These are phyloP conservation scores for Pantherophis alleghaniensis DNA, from an alignment of 2,797 vertebrate genomes.

Conservation along the genomic window DNA sequence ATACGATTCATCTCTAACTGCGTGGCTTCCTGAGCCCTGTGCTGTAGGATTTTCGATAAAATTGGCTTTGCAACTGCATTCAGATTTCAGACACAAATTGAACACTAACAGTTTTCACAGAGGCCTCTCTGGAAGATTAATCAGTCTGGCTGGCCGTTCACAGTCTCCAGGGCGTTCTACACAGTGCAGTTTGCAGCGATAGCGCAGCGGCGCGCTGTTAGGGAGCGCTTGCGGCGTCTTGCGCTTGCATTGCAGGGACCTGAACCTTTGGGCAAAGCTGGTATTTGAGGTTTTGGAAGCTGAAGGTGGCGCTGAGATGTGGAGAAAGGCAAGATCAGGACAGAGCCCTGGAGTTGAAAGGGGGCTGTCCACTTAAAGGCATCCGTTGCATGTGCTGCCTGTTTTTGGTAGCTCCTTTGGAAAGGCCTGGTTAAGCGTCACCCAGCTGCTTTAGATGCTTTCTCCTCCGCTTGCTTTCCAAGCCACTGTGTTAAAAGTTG, in stretches of 20 bases:
- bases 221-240: conserved; percentile 82
- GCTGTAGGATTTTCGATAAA: conserved; percentile 67
- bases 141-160: conserved; percentile 86
- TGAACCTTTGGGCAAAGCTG: conserved; percentile 84
- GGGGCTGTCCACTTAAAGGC: neutral
- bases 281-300: conserved; percentile 89
- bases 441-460: neutral
- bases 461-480: neutral
- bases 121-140: conserved; percentile 86
- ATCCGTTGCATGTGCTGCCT: accelerated
- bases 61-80: conserved; percentile 60
- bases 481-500: neutral
- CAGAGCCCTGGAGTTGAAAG: neutral
- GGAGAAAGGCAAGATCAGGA: neutral
- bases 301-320: conserved; percentile 6
- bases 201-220: conserved; percentile 77
- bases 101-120: conserved; percentile 53
- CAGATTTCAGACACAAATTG: conserved; percentile 63
- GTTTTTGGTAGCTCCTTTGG: neutral
- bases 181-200: conserved; percentile 74
- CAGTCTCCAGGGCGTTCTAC: conserved; percentile 69
- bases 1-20: conserved; percentile 78
- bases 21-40: conserved; percentile 69
- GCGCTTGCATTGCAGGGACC: conserved; percentile 99
- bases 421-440: too few relatives aligned